A percentile compares a stretch with the other conserved stretches of the same genome.
Evolutionary conservation across 2,113 vertebrate species (phyloP).

Genomic region (Crypturellus undulatus): DNA sequence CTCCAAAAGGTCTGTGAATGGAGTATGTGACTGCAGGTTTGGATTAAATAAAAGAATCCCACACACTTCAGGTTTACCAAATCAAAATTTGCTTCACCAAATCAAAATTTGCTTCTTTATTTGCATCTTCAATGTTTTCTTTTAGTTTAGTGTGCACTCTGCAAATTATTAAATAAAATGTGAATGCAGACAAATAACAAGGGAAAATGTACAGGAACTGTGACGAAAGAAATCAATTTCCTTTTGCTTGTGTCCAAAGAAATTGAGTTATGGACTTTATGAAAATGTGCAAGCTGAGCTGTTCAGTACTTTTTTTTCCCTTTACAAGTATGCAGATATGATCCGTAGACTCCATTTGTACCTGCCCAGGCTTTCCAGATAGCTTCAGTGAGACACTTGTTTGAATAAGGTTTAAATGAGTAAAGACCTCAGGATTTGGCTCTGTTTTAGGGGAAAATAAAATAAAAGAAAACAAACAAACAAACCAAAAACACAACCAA

Average conservation of each 20-base stretch:
- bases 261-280: background rate
- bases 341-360: background rate
- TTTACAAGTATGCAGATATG: background rate
- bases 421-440: background rate
- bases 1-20: background rate
- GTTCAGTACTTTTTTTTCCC: background rate
- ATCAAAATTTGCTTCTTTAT: background rate
- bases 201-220: background rate
- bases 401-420: background rate
- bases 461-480: background rate
- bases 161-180: constrained; percentile 35
- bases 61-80: background rate
- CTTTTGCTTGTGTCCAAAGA: background rate
- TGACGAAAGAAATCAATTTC: background rate
- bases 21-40: background rate
- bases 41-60: background rate
- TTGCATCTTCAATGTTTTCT: background rate
- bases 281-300: background rate
- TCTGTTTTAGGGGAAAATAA: background rate
- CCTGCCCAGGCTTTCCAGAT: background rate
- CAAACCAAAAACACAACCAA: too few relatives aligned
- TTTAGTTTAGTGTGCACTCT: background rate
- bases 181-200: background rate
- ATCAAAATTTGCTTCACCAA: background rate
- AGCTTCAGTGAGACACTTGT: background rate